Percentiles rank a stretch among this genome's conserved stretches.
Conservation (phyloP, 2,888 invertebrate species). For the Drosophila picticornis region DNA sequence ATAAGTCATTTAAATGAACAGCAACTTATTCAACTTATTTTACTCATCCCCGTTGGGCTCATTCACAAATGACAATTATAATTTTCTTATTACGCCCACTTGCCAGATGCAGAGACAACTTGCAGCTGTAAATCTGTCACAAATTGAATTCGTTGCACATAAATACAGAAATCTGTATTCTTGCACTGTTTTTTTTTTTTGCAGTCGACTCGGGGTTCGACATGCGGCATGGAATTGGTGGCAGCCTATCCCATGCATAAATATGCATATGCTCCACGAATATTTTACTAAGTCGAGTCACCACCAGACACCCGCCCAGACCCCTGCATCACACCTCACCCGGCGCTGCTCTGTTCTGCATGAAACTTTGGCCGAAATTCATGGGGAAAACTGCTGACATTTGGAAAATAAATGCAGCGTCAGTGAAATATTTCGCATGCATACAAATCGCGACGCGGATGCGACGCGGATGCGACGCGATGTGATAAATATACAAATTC, state of each 20-base stretch:
- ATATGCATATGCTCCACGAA: slow-evolving; percentile 68
- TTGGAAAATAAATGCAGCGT: slow-evolving; percentile 72
- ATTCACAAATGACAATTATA: slow-evolving; percentile 20
- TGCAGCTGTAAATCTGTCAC: slow-evolving; percentile 10
- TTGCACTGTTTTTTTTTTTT: slow-evolving; percentile 9
- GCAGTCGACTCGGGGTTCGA: slow-evolving; percentile 1
- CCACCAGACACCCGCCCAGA: background rate
- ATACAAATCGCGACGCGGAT: slow-evolving; percentile 57
- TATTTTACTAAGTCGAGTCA: slow-evolving; percentile 63
- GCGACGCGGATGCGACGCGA: slow-evolving; percentile 22
- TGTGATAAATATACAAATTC: slow-evolving; percentile 70
- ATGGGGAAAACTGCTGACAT: slow-evolving; percentile 74
- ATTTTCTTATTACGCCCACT: slow-evolving; percentile 29
- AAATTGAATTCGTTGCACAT: slow-evolving; percentile 34
- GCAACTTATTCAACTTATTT: background rate
- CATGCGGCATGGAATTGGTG: slow-evolving; percentile 20
- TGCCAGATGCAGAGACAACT: slow-evolving; percentile 3
- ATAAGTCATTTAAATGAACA: background rate
- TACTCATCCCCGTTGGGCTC: background rate
- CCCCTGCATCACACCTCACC: background rate
- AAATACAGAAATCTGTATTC: slow-evolving; percentile 25
- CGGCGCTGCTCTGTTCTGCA: background rate
- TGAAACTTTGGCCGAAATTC: slow-evolving; percentile 59
- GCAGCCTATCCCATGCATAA: slow-evolving; percentile 62
- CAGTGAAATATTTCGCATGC: slow-evolving; percentile 67